These are phyloP conservation scores for Dasysyrphus albostriatus DNA, from an alignment of 2,888 invertebrate genomes.

Conservation along the genomic window DNA sequence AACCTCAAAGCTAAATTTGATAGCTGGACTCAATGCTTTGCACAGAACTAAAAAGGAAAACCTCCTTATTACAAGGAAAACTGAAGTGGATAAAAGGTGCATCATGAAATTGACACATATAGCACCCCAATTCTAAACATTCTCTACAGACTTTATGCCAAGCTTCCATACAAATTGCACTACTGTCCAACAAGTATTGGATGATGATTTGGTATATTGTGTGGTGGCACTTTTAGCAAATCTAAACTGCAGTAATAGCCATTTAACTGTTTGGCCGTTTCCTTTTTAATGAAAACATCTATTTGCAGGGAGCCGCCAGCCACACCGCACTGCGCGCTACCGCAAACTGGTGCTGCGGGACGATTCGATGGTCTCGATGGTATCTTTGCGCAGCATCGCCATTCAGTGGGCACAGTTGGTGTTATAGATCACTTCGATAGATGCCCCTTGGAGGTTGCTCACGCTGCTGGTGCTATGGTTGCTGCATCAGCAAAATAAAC, in stretches of 20 bases:
- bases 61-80: no score
- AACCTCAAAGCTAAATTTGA: no score
- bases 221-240: constrained; percentile 76
- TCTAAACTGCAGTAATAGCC: constrained; percentile 77
- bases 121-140: no score
- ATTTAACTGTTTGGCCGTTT: constrained; percentile 75
- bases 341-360: constrained; percentile 21
- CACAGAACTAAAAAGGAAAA: no score
- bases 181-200: neutral
- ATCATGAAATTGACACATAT: no score
- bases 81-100: no score
- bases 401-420: constrained; percentile 74
- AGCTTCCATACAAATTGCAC: neutral
- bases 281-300: constrained; percentile 78
- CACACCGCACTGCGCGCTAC: constrained; percentile 4
- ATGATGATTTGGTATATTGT: constrained; percentile 70
- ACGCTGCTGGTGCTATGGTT: constrained; percentile 8
- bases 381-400: constrained; percentile 67
- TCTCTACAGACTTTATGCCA: neutral
- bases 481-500: neutral
- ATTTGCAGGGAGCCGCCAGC: constrained; percentile 66
- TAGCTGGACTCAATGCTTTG: no score
- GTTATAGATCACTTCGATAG: constrained; percentile 76
- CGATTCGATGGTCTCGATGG: constrained; percentile 36
- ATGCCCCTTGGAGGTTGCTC: constrained; percentile 70